Evolutionary conservation across 2,888 invertebrate species (phyloP).

Genomic region (Aromia moschata): DNA sequence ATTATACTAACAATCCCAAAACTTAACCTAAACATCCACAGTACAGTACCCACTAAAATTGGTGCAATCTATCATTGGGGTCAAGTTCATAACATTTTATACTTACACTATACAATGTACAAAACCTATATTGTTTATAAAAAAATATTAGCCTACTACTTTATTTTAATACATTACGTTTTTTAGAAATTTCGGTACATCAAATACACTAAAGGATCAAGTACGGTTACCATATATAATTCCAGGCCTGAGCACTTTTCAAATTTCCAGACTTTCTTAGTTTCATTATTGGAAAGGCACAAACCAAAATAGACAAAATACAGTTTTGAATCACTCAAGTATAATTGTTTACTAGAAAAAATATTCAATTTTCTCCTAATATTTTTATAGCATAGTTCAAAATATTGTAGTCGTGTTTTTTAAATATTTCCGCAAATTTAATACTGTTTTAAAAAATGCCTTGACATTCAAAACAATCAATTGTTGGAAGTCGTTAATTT

Average conservation of each 20-base stretch:
- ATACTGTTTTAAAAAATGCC: no score
- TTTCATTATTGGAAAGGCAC: no score
- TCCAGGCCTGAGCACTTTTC: background rate
- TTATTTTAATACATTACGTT: conserved; percentile 34
- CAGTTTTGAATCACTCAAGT: no score
- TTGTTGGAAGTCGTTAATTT: no score
- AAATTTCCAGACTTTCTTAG: no score
- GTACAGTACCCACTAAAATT: conserved; percentile 25
- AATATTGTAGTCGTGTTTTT: no score
- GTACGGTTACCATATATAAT: conserved; percentile 39
- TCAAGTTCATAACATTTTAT: conserved; percentile 27
- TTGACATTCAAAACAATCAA: no score
- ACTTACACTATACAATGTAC: conserved; percentile 63
- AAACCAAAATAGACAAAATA: no score
- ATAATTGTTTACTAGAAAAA: no score
- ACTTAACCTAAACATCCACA: conserved; percentile 46
- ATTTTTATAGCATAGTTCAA: no score
- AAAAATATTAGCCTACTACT: conserved; percentile 59
- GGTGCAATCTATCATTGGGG: conserved; percentile 21
- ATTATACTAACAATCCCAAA: conserved; percentile 46
- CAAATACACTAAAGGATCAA: conserved; percentile 39
- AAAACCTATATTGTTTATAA: conserved; percentile 61
- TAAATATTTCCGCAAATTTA: no score
- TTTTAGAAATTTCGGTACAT: conserved; percentile 41
- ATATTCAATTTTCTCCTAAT: no score